phyloP scores from a whole-genome alignment of 2,888 invertebrate species.

The Brenthis daphne region DNA sequence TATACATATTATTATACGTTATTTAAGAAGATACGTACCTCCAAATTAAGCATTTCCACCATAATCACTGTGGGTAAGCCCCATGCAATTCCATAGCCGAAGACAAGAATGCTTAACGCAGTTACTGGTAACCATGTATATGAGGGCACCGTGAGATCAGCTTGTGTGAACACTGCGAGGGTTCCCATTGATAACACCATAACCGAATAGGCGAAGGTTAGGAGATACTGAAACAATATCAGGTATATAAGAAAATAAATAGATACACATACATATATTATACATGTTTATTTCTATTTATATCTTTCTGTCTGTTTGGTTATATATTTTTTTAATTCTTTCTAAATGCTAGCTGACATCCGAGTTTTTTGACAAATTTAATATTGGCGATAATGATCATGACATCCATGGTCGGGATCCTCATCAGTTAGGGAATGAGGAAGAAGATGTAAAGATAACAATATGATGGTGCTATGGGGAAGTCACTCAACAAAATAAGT shows the following conservation, averaged over 20 bases:
- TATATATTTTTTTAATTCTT: too few relatives aligned
- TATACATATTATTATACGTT: too few relatives aligned
- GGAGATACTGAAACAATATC: conserved; percentile 56
- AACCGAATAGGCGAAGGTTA: conserved; percentile 55
- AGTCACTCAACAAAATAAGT: too few relatives aligned
- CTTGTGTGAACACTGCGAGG: conserved; percentile 65
- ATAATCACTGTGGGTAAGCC: conserved; percentile 56
- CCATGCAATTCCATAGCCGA: conserved; percentile 63
- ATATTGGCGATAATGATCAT: too few relatives aligned
- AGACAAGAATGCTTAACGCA: conserved; percentile 54
- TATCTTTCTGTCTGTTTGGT: too few relatives aligned
- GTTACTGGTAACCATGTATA: conserved; percentile 55
- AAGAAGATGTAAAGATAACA: too few relatives aligned
- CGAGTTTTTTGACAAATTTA: too few relatives aligned
- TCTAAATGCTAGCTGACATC: too few relatives aligned
- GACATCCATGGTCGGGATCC: too few relatives aligned
- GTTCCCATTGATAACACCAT: conserved; percentile 65
- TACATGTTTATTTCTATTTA: not conserved
- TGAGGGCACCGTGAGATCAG: conserved; percentile 55
- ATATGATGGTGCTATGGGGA: too few relatives aligned
- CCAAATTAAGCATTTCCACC: conserved; percentile 62
- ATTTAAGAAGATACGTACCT: conserved; percentile 49
- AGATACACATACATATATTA: not conserved
- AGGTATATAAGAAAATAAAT: not conserved
- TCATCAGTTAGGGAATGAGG: too few relatives aligned